phyloP scores from a whole-genome alignment of 2,797 vertebrate genomes.

The Poecilia picta region DNA sequence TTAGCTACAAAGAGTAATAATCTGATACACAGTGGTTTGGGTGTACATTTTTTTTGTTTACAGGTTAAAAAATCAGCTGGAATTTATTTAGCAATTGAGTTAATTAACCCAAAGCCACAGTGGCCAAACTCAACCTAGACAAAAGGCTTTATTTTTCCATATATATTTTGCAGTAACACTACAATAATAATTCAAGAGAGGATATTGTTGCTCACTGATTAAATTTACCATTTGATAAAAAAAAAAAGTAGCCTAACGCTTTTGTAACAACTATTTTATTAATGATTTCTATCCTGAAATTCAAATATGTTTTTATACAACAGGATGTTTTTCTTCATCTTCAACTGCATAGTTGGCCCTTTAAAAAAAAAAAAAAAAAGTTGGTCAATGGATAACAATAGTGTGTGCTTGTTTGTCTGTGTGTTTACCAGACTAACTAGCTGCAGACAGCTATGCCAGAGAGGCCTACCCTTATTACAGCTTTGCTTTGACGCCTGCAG shows the following conservation, averaged over 20 bases:
- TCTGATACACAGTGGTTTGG: not conserved
- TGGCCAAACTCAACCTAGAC: not conserved
- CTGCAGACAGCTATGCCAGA: constrained; percentile 52
- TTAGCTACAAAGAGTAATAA: not conserved
- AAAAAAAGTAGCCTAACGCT: not conserved
- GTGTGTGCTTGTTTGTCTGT: constrained; percentile 1
- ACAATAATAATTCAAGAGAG: not conserved
- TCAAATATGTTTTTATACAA: constrained; percentile 31
- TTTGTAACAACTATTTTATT: not conserved
- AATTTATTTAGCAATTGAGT: not conserved
- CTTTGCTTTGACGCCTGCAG: constrained; percentile 24
- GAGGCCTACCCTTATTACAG: constrained; percentile 47
- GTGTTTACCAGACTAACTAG: constrained; percentile 39
- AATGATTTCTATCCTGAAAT: not conserved
- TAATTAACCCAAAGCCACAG: not conserved
- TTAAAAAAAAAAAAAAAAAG: not conserved
- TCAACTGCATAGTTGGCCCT: not conserved
- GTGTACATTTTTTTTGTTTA: not conserved
- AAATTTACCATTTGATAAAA: not conserved
- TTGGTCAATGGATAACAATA: not conserved
- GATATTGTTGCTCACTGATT: not conserved
- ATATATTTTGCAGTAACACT: not conserved
- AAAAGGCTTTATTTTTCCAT: not conserved
- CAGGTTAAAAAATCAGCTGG: not conserved
- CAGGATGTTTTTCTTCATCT: not conserved